Evolutionary conservation across 2,113 vertebrate species (phyloP).

Genomic region (Elephantulus edwardii): DNA sequence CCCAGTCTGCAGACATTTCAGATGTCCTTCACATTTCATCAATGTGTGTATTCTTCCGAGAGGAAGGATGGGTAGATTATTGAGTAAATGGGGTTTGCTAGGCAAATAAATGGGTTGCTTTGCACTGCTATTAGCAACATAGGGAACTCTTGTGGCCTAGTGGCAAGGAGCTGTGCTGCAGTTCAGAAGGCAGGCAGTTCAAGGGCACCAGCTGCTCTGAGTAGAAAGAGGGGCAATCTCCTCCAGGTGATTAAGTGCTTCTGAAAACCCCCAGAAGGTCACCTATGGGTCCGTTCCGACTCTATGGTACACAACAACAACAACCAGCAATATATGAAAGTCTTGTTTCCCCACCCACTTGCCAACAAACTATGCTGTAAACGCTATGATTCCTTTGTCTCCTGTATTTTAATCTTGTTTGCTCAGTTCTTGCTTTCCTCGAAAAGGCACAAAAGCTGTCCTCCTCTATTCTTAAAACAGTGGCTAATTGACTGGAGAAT

Average conservation of each 20-base stretch:
- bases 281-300: too few relatives aligned
- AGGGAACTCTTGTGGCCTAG: too few relatives aligned
- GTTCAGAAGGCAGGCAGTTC: too few relatives aligned
- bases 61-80: not conserved
- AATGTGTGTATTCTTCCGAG: not conserved
- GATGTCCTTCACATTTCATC: not conserved
- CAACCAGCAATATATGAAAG: not conserved
- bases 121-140: too few relatives aligned
- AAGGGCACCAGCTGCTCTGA: too few relatives aligned
- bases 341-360: not conserved
- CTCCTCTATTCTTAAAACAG: accelerated
- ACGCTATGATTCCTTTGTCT: not conserved
- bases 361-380: not conserved
- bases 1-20: not conserved
- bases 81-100: not conserved
- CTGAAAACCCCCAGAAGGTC: too few relatives aligned
- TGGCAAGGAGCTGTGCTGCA: too few relatives aligned
- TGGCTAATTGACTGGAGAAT: not conserved
- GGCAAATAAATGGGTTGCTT: too few relatives aligned
- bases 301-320: too few relatives aligned
- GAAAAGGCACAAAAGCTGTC: not conserved
- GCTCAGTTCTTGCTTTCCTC: not conserved
- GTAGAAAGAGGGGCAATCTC: too few relatives aligned
- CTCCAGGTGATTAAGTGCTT: too few relatives aligned
- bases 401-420: not conserved